Conservation (phyloP, 2,888 invertebrate genomes). For the Octonoba sinensis region DNA sequence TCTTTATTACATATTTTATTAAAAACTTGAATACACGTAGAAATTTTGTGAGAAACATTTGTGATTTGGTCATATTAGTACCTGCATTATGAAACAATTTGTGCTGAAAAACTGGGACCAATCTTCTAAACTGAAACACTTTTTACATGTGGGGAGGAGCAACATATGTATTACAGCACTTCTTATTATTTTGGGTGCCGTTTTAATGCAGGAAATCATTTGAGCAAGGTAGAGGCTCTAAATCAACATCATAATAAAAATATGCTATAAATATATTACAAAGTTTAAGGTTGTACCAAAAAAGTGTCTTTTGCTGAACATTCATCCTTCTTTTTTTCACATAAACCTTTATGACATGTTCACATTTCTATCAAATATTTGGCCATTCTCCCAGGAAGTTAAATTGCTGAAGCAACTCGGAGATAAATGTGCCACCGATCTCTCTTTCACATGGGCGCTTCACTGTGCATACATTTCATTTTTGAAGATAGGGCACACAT, state of each 20-base stretch:
- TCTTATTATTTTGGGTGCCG: conserved; percentile 47
- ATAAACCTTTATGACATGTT: conserved; percentile 43
- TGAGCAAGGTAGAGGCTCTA: conserved; percentile 64
- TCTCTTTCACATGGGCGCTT: conserved; percentile 31
- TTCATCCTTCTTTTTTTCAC: conserved; percentile 47
- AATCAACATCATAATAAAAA: conserved; percentile 66
- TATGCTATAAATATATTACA: conserved; percentile 66
- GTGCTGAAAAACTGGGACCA: conserved; percentile 63
- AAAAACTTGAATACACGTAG: conserved; percentile 63
- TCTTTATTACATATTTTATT: conserved; percentile 54
- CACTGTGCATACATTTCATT: conserved; percentile 56
- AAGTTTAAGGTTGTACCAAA: conserved; percentile 65
- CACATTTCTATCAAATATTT: conserved; percentile 34
- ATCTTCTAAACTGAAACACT: conserved; percentile 56
- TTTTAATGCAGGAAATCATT: conserved; percentile 56
- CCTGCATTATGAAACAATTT: conserved; percentile 63
- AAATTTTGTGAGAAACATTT: conserved; percentile 63
- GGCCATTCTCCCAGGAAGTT: conserved; percentile 44
- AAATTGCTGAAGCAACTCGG: conserved; percentile 39
- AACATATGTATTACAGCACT: conserved; percentile 57
- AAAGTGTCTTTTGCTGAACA: conserved; percentile 62
- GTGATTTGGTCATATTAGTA: conserved; percentile 62
- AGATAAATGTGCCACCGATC: conserved; percentile 53
- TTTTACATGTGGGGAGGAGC: conserved; percentile 57
- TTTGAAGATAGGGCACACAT: conserved; percentile 51